Evolutionary conservation across 2,888 invertebrate genomes (phyloP), one percentile per base, ranked within the genome.

Genomic region (Ecdyonurus torrentis): DNA sequence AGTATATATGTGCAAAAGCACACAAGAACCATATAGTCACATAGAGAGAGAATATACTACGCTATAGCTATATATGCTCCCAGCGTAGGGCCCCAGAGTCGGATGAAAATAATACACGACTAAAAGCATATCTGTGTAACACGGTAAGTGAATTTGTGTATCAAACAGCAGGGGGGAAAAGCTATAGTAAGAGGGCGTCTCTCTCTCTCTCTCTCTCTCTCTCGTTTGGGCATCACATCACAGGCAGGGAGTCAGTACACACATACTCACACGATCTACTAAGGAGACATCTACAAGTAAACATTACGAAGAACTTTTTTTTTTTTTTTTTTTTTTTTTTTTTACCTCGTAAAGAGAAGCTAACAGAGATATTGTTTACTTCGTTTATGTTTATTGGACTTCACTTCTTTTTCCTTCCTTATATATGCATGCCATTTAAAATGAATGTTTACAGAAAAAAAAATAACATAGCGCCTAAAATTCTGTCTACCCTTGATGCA

Each of bases 101-200:
- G 62, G 64, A 65, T 65, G 65, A 65, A 65, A 65, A 65, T 65
- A 65, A 65, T 64, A 65, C 65, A 70, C 70, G 68, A 70, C 73
- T 73, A 73, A 73, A 73, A 73, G 73, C 73, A 73, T 73, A 73
- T 72, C 73, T 75, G 74, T 75, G 75, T 74, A 74, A 73, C 71
- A 72, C 74, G 72, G 55, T 74, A 74, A 74, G 75, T 74, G 75
- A 74, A 74, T 74, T 74, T 74, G 66, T 64, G 63, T 64, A 64
- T 64, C 63, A 64, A 64, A 61, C 62, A 64, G 62, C 59, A 25
- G 72, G 71, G 69, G 70, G 70, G 69, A 20, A 59, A 25, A 61
- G 63, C 23, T 62, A n/a, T 19, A 19, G 25, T 2, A 23, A 58
- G 50, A 61, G 60, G 63, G 61, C 19, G 61, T n/a, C n/a, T n/a